Base-by-base conservation (phyloP, 2,797 vertebrate species). In the Sebastes minor region DNA sequence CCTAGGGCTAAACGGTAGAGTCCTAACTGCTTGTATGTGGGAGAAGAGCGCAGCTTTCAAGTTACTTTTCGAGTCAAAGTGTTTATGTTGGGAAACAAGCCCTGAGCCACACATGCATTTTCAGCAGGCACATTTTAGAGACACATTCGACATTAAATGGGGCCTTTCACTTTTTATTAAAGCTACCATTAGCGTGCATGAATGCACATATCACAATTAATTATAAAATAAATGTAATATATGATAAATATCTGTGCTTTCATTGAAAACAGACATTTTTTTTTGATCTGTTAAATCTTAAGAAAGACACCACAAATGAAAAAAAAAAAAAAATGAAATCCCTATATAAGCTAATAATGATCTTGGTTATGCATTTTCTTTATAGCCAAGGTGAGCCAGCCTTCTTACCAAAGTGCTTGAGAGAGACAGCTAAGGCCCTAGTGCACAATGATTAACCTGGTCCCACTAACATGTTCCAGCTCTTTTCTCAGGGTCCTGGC, bases 381-480 rank as follows among this genome's bases (percentile, higher is more conserved):
- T 57, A 30, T 10, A 66, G 76, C 59, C 83, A 87, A 93, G 89
- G 89, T 91, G 81, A 91, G 83, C 8, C 69, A 59, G 71, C 61
- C 38, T 67, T 82, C 57, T 71, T 67, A 68, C 57, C 82, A 71
- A 68, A 53, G 57, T 74, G 53, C 55, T 64, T 76, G 52, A 73
- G 70, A 83, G 73, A 84, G 88, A 86, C 82, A 90, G 82, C 82
- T 76, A 86, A 89, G 84, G 82, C 82, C 78, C 89, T 16, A 27
- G 80, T 85, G 87, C 88, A 86, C 90, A 91, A 88, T 94, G 90
- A 95, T 94, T 95, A 94, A 93, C 93, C 92, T 88, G 88, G 77
- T 87, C 76, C 84, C 74, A 63, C 82, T 84, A 87, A 90, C 79
- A 88, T 82, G 84, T 90, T 93, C 90, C 88, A 86, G 76, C 81